Evolutionary conservation across 2,888 invertebrate species (phyloP).

Genomic region (Andrena marginata): DNA sequence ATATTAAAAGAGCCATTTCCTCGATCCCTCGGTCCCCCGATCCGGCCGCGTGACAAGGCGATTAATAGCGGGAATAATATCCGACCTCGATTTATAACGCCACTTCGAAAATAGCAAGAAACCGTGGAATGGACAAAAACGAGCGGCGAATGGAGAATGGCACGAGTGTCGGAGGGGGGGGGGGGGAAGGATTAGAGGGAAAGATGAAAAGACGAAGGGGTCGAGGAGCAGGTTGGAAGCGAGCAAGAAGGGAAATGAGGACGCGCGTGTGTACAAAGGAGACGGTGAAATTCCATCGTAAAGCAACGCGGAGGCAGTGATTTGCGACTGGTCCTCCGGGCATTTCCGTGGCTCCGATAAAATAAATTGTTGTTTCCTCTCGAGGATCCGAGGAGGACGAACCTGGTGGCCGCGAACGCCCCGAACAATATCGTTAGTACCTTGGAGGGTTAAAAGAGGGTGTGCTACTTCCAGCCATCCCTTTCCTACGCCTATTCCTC

Average conservation of each 20-base stretch:
- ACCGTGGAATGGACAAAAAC: constrained; percentile 3
- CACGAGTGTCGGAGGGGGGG: background rate
- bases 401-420: constrained; percentile 68
- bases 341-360: constrained; percentile 58
- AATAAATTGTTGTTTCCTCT: constrained; percentile 68
- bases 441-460: constrained; percentile 53
- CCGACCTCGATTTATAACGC: constrained; percentile 37
- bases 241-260: constrained; percentile 37
- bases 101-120: constrained; percentile 12
- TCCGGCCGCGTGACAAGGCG: constrained; percentile 21
- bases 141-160: constrained; percentile 15
- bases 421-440: constrained; percentile 78
- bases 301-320: constrained; percentile 52
- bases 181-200: constrained; percentile 6
- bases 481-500: background rate
- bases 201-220: background rate
- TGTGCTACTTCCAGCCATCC: background rate
- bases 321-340: constrained; percentile 62
- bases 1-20: constrained; percentile 53
- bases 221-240: constrained; percentile 45
- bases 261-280: constrained; percentile 5
- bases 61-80: constrained; percentile 40
- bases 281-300: constrained; percentile 35
- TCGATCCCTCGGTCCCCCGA: constrained; percentile 3
- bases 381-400: constrained; percentile 54